These are phyloP conservation scores for Aptenodytes forsteri DNA, from an alignment of 2,113 vertebrate genomes.

Conservation along the genomic window DNA sequence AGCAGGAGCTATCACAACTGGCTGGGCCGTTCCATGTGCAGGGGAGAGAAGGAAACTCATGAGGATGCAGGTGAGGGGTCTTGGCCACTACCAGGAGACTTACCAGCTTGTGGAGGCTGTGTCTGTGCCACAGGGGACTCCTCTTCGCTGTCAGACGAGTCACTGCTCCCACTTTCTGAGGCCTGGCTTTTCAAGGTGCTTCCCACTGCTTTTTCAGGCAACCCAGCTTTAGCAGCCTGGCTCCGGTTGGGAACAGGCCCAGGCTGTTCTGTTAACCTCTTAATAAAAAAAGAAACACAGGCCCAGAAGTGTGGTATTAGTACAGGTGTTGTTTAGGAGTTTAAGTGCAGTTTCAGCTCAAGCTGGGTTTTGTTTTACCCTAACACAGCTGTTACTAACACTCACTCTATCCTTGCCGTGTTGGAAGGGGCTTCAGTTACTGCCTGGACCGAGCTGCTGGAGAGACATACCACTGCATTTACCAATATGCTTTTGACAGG, in stretches of 20 bases:
- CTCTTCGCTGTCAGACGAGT: conserved; percentile 70
- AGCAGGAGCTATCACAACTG: not conserved
- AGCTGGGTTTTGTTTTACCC: not conserved
- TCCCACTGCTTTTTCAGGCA: conserved; percentile 18
- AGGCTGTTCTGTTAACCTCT: conserved; percentile 59
- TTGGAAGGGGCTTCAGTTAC: not conserved
- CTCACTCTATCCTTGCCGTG: not conserved
- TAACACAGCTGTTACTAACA: not conserved
- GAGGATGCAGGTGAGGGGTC: not conserved
- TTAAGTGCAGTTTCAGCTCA: not conserved
- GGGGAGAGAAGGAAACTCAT: not conserved
- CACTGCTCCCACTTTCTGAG: conserved; percentile 43
- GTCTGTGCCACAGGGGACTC: conserved; percentile 3
- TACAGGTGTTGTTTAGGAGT: not conserved
- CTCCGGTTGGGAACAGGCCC: conserved; percentile 38
- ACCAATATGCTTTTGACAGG: not conserved
- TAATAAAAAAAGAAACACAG: not conserved
- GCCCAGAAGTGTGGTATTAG: not conserved
- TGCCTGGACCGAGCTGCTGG: not conserved
- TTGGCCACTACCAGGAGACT: not conserved
- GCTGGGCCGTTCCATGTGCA: not conserved
- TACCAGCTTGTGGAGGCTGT: not conserved
- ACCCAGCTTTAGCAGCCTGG: conserved; percentile 55
- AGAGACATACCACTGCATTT: not conserved
- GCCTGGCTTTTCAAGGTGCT: conserved; percentile 50